Percentiles rank a stretch among this genome's conserved stretches.
Conservation (phyloP, 2,797 vertebrate species). For the Sebastes dallii region DNA sequence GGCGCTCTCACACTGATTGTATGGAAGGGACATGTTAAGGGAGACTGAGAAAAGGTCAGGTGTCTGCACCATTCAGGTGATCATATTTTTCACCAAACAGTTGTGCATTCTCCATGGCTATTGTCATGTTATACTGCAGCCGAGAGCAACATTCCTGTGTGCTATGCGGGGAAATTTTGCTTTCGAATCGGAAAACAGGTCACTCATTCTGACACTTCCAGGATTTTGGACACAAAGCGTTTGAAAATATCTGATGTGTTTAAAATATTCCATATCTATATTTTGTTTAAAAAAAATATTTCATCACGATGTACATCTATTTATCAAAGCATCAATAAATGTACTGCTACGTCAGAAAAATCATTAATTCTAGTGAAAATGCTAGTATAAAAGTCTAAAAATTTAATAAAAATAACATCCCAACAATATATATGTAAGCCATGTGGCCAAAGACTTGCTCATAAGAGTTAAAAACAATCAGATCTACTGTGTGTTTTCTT, state of each 20-base stretch:
- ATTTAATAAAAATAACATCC: background rate
- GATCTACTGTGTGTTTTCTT: background rate
- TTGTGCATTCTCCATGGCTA: slow-evolving; percentile 83
- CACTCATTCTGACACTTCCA: slow-evolving; percentile 60
- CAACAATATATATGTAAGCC: background rate
- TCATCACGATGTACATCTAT: background rate
- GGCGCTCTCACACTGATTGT: slow-evolving; percentile 78
- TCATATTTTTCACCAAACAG: slow-evolving; percentile 88
- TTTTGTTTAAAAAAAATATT: background rate
- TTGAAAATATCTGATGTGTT: background rate
- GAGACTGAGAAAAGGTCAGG: slow-evolving; percentile 88
- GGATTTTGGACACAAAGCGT: background rate
- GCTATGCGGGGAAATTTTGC: slow-evolving; percentile 33
- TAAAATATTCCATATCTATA: slow-evolving; percentile 17
- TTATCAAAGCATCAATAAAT: background rate
- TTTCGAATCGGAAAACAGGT: slow-evolving; percentile 68
- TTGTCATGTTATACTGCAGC: slow-evolving; percentile 81
- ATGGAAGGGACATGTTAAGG: slow-evolving; percentile 87
- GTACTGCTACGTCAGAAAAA: background rate
- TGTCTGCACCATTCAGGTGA: slow-evolving; percentile 86
- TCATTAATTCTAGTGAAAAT: background rate
- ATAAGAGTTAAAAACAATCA: background rate
- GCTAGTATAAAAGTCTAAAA: background rate
- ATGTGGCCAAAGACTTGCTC: background rate
- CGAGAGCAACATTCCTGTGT: slow-evolving; percentile 62